These are phyloP conservation scores for Garrulus glandarius DNA, from an alignment of 2,797 vertebrate genomes.

Conservation along the genomic window DNA sequence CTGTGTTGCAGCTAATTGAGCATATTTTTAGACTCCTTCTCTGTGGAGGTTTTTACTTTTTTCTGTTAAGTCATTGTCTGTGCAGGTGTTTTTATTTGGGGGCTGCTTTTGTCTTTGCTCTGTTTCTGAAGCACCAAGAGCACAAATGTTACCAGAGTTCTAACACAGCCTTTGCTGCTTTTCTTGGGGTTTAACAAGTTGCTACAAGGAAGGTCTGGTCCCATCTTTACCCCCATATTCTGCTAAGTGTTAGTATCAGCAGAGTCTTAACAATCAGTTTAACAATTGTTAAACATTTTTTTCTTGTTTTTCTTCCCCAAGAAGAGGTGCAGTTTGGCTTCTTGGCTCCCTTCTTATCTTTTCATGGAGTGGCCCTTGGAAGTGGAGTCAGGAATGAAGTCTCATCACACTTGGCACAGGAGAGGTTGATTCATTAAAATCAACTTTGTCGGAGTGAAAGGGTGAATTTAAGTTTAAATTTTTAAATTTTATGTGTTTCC, in stretches of 20 bases:
- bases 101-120: not conserved
- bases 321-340: not conserved
- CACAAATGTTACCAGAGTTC: not conserved
- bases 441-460: not conserved
- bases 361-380: not conserved
- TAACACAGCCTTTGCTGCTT: not conserved
- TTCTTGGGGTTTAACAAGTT: not conserved
- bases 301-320: not conserved
- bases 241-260: not conserved
- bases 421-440: not conserved
- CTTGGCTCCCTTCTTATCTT: not conserved
- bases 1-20: not conserved
- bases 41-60: not conserved
- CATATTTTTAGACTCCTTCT: not conserved
- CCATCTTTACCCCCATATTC: not conserved
- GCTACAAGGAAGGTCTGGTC: not conserved
- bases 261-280: not conserved
- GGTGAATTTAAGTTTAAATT: not conserved
- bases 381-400: not conserved
- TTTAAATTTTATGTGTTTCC: not conserved
- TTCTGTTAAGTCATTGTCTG: not conserved
- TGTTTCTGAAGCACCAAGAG: not conserved
- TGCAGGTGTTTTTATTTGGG: not conserved
- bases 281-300: not conserved
- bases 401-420: not conserved